phyloP scores from a whole-genome alignment of 2,888 invertebrate genomes.

The Schrankia costaestrigalis region DNA sequence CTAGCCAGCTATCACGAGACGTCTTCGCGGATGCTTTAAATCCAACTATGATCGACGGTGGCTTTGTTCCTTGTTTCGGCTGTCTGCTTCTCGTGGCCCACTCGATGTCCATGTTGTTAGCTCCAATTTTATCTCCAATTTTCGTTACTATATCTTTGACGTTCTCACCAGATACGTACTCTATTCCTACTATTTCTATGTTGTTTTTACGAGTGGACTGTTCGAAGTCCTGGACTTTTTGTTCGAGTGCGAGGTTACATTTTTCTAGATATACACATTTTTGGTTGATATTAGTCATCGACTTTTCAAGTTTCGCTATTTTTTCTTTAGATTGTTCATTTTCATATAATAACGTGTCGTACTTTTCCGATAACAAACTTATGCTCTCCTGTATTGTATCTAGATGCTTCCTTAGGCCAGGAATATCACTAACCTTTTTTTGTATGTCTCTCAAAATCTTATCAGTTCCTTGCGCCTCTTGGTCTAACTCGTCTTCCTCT shows the following conservation, averaged over 20 bases:
- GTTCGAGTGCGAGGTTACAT: slow-evolving; percentile 1
- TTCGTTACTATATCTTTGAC: background rate
- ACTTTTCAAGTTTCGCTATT: slow-evolving; percentile 1
- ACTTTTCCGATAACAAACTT: slow-evolving; percentile 1
- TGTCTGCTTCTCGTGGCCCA: slow-evolving; percentile 1
- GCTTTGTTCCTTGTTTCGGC: background rate
- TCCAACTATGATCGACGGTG: no score
- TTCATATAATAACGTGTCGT: background rate
- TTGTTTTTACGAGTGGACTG: no score
- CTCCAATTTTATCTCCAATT: background rate
- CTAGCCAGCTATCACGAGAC: slow-evolving; percentile 2
- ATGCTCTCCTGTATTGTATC: slow-evolving; percentile 1
- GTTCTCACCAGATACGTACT: slow-evolving; percentile 2
- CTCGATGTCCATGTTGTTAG: slow-evolving; percentile 1
- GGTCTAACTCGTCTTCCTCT: background rate
- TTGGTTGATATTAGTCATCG: background rate
- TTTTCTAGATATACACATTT: slow-evolving; percentile 2
- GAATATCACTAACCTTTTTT: slow-evolving; percentile 2
- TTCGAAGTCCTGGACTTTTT: slow-evolving; percentile 1
- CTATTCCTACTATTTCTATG: slow-evolving; percentile 2
- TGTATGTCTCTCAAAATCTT: slow-evolving; percentile 8
- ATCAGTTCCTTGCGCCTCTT: background rate
- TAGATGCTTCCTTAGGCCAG: slow-evolving; percentile 1
- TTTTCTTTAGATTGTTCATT: slow-evolving; percentile 1
- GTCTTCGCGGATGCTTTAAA: slow-evolving; percentile 3